A percentile compares a stretch with the other conserved stretches of the same genome.
Evolutionary conservation across 1,140 invertebrate species (phyloP).

Genomic region (Heliconius eleuchia): DNA sequence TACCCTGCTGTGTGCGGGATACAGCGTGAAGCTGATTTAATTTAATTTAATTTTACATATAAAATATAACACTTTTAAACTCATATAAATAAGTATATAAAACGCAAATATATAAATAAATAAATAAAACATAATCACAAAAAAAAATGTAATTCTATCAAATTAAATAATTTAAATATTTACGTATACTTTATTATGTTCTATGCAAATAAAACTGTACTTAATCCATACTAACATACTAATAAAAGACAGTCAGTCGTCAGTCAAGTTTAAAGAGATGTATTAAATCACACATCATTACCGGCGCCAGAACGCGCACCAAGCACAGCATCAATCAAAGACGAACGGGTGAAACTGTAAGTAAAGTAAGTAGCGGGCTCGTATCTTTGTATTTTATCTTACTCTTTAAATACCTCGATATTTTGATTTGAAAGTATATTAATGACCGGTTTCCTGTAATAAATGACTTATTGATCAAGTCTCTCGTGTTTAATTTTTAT

Average conservation of each 20-base stretch:
- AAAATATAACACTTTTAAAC: no score
- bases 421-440: slow-evolving; percentile 51
- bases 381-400: slow-evolving; percentile 50
- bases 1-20: no score
- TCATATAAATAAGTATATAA: no score
- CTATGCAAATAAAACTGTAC: neutral
- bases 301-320: slow-evolving; percentile 46
- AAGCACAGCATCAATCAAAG: slow-evolving; percentile 54
- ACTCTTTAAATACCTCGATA: slow-evolving; percentile 47
- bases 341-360: slow-evolving; percentile 47
- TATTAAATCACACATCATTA: slow-evolving; percentile 43
- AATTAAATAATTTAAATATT: no score
- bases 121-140: no score
- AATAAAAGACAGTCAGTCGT: neutral
- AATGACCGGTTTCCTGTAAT: slow-evolving; percentile 40
- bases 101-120: no score
- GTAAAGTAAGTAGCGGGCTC: slow-evolving; percentile 47
- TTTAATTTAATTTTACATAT: no score
- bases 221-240: neutral
- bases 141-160: no score
- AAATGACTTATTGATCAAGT: slow-evolving; percentile 28
- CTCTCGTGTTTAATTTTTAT: neutral
- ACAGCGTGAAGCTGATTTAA: no score
- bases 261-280: neutral
- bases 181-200: neutral